Percentiles rank a stretch among this genome's conserved stretches.
Evolutionary conservation across 2,888 invertebrate species (phyloP).

Genomic region (Sylvicola fuscatus): DNA sequence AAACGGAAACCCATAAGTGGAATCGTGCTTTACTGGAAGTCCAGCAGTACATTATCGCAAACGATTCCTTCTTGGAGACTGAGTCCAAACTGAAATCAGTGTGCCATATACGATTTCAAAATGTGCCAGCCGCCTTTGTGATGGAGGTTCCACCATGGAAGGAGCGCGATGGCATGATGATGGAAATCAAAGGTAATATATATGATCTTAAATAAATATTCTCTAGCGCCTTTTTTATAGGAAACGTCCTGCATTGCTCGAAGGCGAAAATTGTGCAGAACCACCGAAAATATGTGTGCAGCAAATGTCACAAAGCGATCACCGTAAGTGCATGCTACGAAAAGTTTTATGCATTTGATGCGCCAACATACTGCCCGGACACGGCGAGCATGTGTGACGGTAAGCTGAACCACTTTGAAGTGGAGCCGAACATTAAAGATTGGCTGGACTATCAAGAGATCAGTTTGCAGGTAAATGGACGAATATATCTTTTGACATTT

Average conservation of each 20-base stretch:
- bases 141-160: no score
- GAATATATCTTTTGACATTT: constrained; percentile 11
- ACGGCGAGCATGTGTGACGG: neutral
- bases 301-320: constrained; percentile 51
- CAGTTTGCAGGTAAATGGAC: constrained; percentile 43
- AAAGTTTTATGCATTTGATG: constrained; percentile 24
- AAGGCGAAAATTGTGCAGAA: constrained; percentile 56
- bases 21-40: constrained; percentile 37
- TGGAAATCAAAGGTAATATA: neutral
- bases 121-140: constrained; percentile 41
- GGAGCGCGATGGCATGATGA: neutral
- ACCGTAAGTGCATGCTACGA: constrained; percentile 47
- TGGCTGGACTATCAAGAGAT: constrained; percentile 73
- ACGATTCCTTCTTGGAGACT: constrained; percentile 17
- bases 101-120: constrained; percentile 43
- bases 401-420: constrained; percentile 31
- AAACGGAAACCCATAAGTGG: constrained; percentile 38
- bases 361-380: constrained; percentile 32
- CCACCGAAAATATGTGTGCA: constrained; percentile 50
- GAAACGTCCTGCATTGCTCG: constrained; percentile 59
- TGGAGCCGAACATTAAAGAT: constrained; percentile 20
- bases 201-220: no score
- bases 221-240: constrained; percentile 27
- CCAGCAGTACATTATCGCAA: constrained; percentile 30
- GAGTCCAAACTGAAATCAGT: constrained; percentile 34